Evolutionary conservation across 2,888 invertebrate species (phyloP).

Genomic region (Andrena chrysosceles): DNA sequence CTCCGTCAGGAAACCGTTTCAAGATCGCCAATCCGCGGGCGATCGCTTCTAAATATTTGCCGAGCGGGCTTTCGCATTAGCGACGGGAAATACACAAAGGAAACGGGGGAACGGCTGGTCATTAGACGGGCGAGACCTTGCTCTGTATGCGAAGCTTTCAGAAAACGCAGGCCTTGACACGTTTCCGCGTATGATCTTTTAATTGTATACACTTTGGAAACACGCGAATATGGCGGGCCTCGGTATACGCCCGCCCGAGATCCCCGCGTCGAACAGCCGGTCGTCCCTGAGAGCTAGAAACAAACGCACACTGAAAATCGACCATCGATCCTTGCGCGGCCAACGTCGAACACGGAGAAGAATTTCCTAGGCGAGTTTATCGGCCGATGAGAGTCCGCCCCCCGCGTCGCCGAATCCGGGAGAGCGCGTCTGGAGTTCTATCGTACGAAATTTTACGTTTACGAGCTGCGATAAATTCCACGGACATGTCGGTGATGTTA

Average conservation of each 20-base stretch:
- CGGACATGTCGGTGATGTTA: neutral
- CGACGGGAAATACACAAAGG: conserved; percentile 32
- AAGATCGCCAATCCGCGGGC: neutral
- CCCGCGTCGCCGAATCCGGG: neutral
- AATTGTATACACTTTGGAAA: conserved; percentile 33
- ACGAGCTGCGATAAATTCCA: conserved; percentile 8
- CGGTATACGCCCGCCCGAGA: neutral
- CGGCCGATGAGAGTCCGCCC: neutral
- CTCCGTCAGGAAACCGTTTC: neutral
- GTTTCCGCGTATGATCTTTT: conserved; percentile 38
- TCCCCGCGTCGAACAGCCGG: neutral
- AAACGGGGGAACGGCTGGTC: conserved; percentile 26
- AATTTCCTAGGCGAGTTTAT: neutral
- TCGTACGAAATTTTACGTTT: neutral
- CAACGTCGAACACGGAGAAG: too few species aligned
- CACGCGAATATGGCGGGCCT: conserved; percentile 1
- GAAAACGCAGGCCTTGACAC: conserved; percentile 56
- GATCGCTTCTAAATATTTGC: conserved; percentile 49
- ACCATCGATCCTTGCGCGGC: neutral
- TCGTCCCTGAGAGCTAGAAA: conserved; percentile 24
- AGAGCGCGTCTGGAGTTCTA: neutral
- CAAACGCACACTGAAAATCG: conserved; percentile 8
- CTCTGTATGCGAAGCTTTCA: conserved; percentile 38
- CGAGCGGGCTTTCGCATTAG: conserved; percentile 41
- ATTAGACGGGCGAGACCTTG: conserved; percentile 44